Percentiles rank a stretch among this genome's conserved stretches.
These are phyloP conservation scores for Ophraella communa DNA, from an alignment of 2,888 invertebrate species.

Conservation along the genomic window DNA sequence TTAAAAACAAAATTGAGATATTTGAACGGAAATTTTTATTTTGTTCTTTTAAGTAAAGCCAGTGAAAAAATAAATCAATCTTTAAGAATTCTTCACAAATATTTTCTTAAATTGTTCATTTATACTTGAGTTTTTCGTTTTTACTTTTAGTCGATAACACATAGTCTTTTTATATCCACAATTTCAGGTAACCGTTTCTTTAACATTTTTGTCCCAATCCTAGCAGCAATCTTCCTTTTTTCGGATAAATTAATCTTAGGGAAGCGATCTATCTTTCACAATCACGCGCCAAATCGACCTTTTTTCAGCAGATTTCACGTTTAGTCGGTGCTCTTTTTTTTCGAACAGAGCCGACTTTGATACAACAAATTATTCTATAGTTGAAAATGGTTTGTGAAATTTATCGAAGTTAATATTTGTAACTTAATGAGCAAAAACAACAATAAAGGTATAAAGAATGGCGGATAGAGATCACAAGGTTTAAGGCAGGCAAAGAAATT, in stretches of 20 bases:
- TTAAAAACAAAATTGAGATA: no score
- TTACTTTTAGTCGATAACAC: background rate
- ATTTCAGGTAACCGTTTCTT: conserved; percentile 8
- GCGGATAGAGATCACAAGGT: no score
- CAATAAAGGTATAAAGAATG: no score
- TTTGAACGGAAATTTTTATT: no score
- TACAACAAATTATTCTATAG: background rate
- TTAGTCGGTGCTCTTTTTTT: background rate
- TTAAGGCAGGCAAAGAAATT: no score
- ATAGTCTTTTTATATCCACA: background rate
- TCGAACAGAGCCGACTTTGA: background rate
- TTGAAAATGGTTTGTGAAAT: no score
- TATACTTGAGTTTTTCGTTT: background rate
- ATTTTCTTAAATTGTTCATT: background rate
- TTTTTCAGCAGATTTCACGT: conserved; percentile 18
- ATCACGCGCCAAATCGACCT: conserved; percentile 24
- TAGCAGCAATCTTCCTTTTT: conserved; percentile 10
- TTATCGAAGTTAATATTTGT: no score
- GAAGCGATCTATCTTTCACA: conserved; percentile 20
- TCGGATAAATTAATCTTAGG: conserved; percentile 18
- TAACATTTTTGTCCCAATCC: background rate
- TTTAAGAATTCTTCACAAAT: no score
- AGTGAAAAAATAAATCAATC: no score
- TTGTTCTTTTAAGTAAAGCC: no score
- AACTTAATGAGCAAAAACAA: no score